Evolutionary conservation across 1,140 invertebrate species (phyloP).

Genomic region (Portunus trituberculatus): DNA sequence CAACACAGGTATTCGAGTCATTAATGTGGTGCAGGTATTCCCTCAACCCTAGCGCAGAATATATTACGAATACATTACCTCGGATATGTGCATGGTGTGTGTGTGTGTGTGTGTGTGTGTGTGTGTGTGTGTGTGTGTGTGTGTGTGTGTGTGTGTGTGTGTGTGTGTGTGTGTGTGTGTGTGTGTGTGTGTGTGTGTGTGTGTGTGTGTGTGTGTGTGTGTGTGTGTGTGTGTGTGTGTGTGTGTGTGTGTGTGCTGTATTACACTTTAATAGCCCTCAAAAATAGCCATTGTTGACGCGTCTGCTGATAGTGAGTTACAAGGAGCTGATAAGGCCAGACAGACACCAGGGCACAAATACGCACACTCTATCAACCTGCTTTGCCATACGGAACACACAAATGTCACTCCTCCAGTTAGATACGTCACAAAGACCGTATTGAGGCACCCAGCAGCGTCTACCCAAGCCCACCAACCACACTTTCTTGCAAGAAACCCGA

Average conservation of each 20-base stretch:
- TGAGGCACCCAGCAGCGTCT: too few relatives aligned
- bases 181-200: background rate
- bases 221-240: background rate
- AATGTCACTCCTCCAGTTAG: too few relatives aligned
- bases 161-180: background rate
- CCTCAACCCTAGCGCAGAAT: background rate
- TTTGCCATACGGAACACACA: too few relatives aligned
- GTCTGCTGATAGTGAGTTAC: too few relatives aligned
- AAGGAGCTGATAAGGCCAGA: too few relatives aligned
- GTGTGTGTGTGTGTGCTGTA: background rate
- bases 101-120: background rate
- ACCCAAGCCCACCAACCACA: background rate
- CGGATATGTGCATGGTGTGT: background rate
- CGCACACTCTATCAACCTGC: too few relatives aligned
- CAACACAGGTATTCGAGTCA: background rate
- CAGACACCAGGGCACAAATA: too few relatives aligned
- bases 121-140: background rate
- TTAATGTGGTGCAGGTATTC: background rate
- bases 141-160: background rate
- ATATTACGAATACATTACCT: too few relatives aligned
- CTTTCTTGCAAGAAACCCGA: background rate
- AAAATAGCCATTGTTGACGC: too few relatives aligned
- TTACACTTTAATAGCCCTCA: background rate
- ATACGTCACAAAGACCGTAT: too few relatives aligned
- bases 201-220: background rate